Percentiles rank a stretch among this genome's conserved stretches.
Conservation (phyloP, 2,888 invertebrate genomes). For the Torymus auratus region DNA sequence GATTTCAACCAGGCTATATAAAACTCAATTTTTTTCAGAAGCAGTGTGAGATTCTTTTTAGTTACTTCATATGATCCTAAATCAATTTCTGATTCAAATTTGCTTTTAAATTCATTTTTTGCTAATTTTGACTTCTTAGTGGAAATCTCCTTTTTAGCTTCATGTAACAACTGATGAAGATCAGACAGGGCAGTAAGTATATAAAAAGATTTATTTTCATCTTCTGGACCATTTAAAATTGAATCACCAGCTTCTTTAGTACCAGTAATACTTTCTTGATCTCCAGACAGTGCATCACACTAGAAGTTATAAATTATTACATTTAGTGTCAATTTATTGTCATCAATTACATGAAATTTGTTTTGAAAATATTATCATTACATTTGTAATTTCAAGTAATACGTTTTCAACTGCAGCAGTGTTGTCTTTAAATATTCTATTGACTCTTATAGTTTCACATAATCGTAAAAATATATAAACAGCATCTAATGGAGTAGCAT, state of each 20-base stretch:
- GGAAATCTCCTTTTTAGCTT: slow-evolving; percentile 73
- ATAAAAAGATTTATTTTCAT: slow-evolving; percentile 79
- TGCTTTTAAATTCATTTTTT: slow-evolving; percentile 78
- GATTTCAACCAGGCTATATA: slow-evolving; percentile 82
- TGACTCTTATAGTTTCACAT: slow-evolving; percentile 81
- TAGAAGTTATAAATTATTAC: slow-evolving; percentile 70
- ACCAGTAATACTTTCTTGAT: slow-evolving; percentile 79
- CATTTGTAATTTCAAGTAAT: slow-evolving; percentile 80
- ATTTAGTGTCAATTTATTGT: slow-evolving; percentile 6
- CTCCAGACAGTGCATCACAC: slow-evolving; percentile 80
- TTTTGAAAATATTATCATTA: slow-evolving; percentile 65
- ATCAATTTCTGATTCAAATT: slow-evolving; percentile 76
- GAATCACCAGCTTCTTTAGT: slow-evolving; percentile 81
- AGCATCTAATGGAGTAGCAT: slow-evolving; percentile 81
- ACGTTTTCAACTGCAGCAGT: slow-evolving; percentile 83
- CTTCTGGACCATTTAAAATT: slow-evolving; percentile 81
- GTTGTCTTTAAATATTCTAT: slow-evolving; percentile 82
- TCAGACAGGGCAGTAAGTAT: slow-evolving; percentile 84
- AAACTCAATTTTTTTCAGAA: slow-evolving; percentile 84
- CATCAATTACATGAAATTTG: not conserved
- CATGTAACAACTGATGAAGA: slow-evolving; percentile 78
- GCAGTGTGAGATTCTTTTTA: slow-evolving; percentile 78
- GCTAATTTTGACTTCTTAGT: slow-evolving; percentile 62
- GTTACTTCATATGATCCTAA: slow-evolving; percentile 50
- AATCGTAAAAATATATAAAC: slow-evolving; percentile 80